Evolutionary conservation across 2,113 vertebrate genomes (phyloP).

Genomic region (Fukomys damarensis): DNA sequence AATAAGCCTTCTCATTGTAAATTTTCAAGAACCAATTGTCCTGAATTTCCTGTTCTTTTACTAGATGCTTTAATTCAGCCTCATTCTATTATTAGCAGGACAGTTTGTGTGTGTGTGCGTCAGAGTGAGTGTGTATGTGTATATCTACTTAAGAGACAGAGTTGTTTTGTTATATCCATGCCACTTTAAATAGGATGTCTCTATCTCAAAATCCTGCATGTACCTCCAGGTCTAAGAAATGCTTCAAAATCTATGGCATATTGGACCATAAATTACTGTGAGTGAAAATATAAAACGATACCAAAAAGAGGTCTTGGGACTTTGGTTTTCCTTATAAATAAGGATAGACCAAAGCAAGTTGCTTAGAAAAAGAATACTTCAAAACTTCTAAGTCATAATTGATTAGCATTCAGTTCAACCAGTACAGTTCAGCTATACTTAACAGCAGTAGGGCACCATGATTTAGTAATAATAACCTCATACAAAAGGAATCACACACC

Average conservation of each 20-base stretch:
- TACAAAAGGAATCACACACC: background rate
- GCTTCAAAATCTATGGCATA: background rate
- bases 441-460: accelerated
- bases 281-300: background rate
- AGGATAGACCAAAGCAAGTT: background rate
- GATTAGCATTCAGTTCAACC: background rate
- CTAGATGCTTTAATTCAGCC: background rate
- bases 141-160: background rate
- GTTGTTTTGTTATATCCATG: background rate
- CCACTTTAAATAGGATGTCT: background rate
- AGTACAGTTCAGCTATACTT: background rate
- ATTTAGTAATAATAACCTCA: background rate
- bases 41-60: background rate
- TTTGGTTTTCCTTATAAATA: conserved; percentile 3
- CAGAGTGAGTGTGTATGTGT: accelerated
- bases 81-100: background rate
- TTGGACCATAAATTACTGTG: background rate
- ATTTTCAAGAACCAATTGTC: background rate
- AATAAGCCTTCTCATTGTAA: conserved; percentile 34
- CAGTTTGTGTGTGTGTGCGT: background rate
- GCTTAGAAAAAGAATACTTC: background rate
- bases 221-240: background rate
- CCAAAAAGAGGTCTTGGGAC: background rate
- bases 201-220: background rate
- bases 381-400: background rate